Evolutionary conservation across 2,113 vertebrate species (phyloP).

Genomic region (Labeo rohita): DNA sequence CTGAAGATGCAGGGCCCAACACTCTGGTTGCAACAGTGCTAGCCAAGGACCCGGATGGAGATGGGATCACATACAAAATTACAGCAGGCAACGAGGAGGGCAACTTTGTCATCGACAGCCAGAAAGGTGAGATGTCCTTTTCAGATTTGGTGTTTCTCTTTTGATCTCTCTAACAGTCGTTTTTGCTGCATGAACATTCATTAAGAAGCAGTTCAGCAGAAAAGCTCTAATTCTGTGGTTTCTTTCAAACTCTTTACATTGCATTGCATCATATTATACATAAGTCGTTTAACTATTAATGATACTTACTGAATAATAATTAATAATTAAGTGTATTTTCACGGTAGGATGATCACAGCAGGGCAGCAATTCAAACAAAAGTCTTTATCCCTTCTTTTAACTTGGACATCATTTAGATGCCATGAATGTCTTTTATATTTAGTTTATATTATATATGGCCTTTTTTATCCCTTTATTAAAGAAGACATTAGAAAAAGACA

Average conservation of each 20-base stretch:
- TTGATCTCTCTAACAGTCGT: not conserved
- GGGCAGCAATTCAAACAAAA: not conserved
- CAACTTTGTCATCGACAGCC: slow-evolving; percentile 87
- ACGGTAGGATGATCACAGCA: not conserved
- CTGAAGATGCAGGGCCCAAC: slow-evolving; percentile 89
- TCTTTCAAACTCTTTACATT: not conserved
- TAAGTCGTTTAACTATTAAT: not conserved
- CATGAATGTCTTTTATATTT: not conserved
- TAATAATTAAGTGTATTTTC: not conserved
- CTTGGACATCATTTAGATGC: not conserved
- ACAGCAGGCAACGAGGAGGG: slow-evolving; percentile 81
- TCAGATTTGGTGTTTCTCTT: slow-evolving; percentile 38
- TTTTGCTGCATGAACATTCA: not conserved
- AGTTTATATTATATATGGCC: not conserved
- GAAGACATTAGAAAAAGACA: not conserved
- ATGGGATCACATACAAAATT: slow-evolving; percentile 84
- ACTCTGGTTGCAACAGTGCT: slow-evolving; percentile 84
- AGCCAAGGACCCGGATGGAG: slow-evolving; percentile 88
- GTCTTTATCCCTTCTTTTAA: not conserved
- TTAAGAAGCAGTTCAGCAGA: not conserved
- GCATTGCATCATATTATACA: slow-evolving; percentile 12
- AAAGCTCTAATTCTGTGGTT: not conserved
- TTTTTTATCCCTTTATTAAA: not conserved
- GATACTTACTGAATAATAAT: not conserved
- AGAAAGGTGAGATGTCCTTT: slow-evolving; percentile 79